Conservation (phyloP, 2,113 vertebrate species). For the Caranx melampygus region DNA sequence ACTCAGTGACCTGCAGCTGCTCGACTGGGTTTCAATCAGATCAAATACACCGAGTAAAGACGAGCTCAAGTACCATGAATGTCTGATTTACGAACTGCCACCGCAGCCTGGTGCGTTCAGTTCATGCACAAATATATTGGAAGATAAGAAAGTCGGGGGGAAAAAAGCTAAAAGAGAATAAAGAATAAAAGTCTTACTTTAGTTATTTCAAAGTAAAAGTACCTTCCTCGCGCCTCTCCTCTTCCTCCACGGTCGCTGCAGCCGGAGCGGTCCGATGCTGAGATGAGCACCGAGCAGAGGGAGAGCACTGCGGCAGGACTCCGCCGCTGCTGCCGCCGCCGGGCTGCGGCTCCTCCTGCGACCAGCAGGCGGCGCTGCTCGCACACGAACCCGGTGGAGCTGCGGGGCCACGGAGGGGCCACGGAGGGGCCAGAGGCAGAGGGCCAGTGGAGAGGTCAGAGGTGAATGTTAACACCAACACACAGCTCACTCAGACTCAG, state of each 20-base stretch:
- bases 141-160: too few relatives aligned
- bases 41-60: too few relatives aligned
- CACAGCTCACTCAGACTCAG: not conserved
- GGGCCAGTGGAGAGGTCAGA: constrained; percentile 8
- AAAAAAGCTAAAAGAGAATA: too few relatives aligned
- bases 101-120: not conserved
- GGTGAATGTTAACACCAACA: not conserved
- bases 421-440: not conserved
- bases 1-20: not conserved
- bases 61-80: not conserved
- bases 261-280: not conserved
- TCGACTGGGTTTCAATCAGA: too few relatives aligned
- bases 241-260: not conserved
- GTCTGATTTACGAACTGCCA: not conserved
- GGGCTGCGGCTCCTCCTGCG: constrained; percentile 3
- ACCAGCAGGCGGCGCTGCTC: constrained; percentile 75
- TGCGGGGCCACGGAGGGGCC: constrained; percentile 19
- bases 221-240: not conserved
- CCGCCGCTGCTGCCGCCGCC: not conserved
- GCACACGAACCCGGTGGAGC: constrained; percentile 58
- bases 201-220: too few relatives aligned
- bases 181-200: not conserved
- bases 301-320: constrained; percentile 14
- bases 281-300: not conserved
- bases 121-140: not conserved